Conservation (phyloP, 2,888 invertebrate species). For the Apotomis turbidana region DNA sequence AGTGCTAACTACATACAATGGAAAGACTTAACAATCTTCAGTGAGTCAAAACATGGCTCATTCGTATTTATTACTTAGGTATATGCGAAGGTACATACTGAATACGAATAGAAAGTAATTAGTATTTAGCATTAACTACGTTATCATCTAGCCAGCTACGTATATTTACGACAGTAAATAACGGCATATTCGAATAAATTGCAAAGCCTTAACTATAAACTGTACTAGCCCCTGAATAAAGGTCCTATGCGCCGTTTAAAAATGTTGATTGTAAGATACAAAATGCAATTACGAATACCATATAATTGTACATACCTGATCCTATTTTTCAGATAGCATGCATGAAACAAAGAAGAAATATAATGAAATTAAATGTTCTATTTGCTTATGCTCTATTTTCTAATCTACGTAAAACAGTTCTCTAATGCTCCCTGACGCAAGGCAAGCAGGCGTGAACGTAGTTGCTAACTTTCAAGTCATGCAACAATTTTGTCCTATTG, state of each 20-base stretch:
- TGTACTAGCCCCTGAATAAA: constrained; percentile 53
- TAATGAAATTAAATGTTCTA: constrained; percentile 8
- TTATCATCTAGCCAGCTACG: constrained; percentile 56
- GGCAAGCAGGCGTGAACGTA: constrained; percentile 43
- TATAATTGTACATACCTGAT: constrained; percentile 71
- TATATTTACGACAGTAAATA: constrained; percentile 47
- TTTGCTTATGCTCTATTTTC: background rate
- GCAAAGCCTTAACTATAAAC: constrained; percentile 52
- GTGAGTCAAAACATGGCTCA: constrained; percentile 6
- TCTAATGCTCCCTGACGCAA: constrained; percentile 27
- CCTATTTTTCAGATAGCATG: constrained; percentile 56
- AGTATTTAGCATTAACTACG: constrained; percentile 53
- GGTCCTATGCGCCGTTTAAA: constrained; percentile 33
- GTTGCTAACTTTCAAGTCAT: constrained; percentile 62
- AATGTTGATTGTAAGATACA: constrained; percentile 10
- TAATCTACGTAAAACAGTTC: constrained; percentile 15
- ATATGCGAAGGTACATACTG: constrained; percentile 46
- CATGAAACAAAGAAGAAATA: constrained; percentile 67
- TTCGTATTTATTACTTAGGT: constrained; percentile 16
- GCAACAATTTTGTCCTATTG: constrained; percentile 66
- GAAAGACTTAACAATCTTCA: constrained; percentile 25
- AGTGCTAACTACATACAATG: constrained; percentile 37
- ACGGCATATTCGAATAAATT: constrained; percentile 43
- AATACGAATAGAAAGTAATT: constrained; percentile 46
- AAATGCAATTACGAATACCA: constrained; percentile 15